phyloP scores from a whole-genome alignment of 2,888 invertebrate genomes.

The Morinoia aosen region DNA sequence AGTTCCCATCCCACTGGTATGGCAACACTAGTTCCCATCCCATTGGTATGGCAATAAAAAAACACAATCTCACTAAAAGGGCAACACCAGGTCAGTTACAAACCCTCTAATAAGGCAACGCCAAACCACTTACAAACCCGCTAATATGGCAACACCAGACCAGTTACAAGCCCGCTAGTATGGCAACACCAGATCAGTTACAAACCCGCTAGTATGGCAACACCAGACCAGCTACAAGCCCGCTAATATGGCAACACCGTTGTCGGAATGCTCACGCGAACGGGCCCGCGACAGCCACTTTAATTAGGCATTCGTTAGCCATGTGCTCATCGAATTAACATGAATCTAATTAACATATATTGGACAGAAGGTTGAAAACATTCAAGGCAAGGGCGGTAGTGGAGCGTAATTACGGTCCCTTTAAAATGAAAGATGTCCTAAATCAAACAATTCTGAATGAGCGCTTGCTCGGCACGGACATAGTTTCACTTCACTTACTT shows the following conservation, averaged over 20 bases:
- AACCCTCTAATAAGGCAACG: slow-evolving; percentile 7
- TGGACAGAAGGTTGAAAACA: slow-evolving; percentile 23
- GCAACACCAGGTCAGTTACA: slow-evolving; percentile 7
- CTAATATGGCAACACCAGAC: not conserved
- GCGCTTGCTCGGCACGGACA: not conserved
- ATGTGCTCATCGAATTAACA: slow-evolving; percentile 53
- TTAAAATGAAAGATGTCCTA: slow-evolving; percentile 17
- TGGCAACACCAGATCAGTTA: not conserved
- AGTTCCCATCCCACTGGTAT: not conserved
- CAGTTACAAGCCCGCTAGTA: not conserved
- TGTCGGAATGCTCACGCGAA: not conserved
- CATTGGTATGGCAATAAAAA: not conserved
- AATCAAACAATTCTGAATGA: not conserved
- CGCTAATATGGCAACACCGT: slow-evolving; percentile 9
- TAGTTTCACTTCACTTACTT: not conserved
- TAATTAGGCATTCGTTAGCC: slow-evolving; percentile 53
- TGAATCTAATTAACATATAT: slow-evolving; percentile 53
- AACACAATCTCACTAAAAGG: not conserved
- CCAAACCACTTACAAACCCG: not conserved
- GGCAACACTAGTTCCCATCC: not conserved
- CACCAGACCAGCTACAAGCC: not conserved
- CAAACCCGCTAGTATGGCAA: not conserved
- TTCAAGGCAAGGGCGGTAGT: slow-evolving; percentile 16
- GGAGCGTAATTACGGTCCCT: slow-evolving; percentile 23
- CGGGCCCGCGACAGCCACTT: slow-evolving; percentile 33